phyloP scores from a whole-genome alignment of 2,888 invertebrate species.

The Acleris emargana region DNA sequence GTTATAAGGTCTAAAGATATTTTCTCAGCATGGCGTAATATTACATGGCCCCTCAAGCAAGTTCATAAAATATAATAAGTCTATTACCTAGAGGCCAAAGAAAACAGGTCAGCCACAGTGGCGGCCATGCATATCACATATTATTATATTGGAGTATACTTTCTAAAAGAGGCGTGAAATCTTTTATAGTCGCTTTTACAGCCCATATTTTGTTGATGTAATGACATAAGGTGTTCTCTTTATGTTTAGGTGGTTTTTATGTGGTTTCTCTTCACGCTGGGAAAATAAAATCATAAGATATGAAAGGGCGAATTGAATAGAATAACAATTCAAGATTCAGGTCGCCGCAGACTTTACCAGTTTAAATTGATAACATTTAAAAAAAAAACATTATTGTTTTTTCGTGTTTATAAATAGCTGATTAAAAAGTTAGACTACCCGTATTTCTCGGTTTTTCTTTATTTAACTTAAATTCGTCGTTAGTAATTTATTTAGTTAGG shows the following conservation, averaged over 20 bases:
- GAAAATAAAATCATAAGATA: background rate
- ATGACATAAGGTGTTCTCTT: slow-evolving; percentile 17
- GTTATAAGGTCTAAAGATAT: slow-evolving; percentile 68
- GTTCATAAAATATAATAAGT: slow-evolving; percentile 80
- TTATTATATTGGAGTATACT: slow-evolving; percentile 18
- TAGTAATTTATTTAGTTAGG: too few relatives aligned
- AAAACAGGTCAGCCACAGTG: slow-evolving; percentile 57
- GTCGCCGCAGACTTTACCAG: too few relatives aligned
- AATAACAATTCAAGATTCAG: too few relatives aligned
- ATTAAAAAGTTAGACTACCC: too few relatives aligned
- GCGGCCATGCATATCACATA: slow-evolving; percentile 41
- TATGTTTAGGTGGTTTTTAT: slow-evolving; percentile 18
- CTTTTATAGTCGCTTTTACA: slow-evolving; percentile 27
- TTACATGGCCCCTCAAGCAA: slow-evolving; percentile 65
- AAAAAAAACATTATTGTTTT: too few relatives aligned
- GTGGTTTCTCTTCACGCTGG: background rate
- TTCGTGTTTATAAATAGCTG: too few relatives aligned
- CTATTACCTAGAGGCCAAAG: slow-evolving; percentile 56
- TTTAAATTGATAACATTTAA: too few relatives aligned
- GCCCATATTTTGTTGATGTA: slow-evolving; percentile 15
- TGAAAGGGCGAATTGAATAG: too few relatives aligned
- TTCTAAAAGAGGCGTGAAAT: slow-evolving; percentile 23
- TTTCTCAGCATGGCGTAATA: slow-evolving; percentile 60
- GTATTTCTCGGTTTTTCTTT: too few relatives aligned
- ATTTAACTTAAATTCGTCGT: too few relatives aligned